Conservation (phyloP, 2,113 vertebrate species). For the Saguinus imperator region DNA sequence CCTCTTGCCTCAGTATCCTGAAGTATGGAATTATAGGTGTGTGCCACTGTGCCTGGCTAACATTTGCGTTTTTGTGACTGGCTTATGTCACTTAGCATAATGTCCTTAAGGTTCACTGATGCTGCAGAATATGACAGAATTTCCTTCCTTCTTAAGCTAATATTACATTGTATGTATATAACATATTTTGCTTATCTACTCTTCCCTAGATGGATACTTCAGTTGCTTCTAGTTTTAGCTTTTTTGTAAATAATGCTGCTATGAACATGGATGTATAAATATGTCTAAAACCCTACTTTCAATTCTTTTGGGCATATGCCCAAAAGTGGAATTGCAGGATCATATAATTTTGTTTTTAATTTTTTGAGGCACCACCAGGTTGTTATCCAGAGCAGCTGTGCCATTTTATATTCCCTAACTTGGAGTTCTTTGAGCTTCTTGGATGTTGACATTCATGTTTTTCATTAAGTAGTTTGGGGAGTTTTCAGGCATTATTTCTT, state of each 20-base stretch:
- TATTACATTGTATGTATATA: background rate
- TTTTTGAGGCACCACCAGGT: background rate
- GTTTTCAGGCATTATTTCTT: background rate
- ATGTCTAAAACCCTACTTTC: background rate
- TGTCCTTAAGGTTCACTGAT: background rate
- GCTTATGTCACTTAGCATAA: conserved; percentile 1
- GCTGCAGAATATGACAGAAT: background rate
- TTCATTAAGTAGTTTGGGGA: background rate
- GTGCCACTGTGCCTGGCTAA: too few species aligned
- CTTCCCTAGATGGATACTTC: background rate
- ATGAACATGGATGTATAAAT: background rate
- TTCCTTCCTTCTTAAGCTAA: background rate
- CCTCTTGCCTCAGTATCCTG: too few species aligned
- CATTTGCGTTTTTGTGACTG: background rate
- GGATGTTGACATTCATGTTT: background rate
- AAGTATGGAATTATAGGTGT: too few species aligned
- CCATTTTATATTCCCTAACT: background rate
- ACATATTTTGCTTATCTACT: background rate
- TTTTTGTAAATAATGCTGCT: background rate
- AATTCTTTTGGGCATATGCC: background rate
- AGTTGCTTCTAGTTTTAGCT: background rate
- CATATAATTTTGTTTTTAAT: background rate
- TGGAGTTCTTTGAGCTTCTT: background rate
- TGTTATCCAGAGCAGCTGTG: background rate
- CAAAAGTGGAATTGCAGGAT: background rate